A percentile compares a stretch with the other conserved stretches of the same genome.
These are phyloP conservation scores for Helicorthomorpha holstii DNA, from an alignment of 1,140 invertebrate genomes.

Conservation along the genomic window DNA sequence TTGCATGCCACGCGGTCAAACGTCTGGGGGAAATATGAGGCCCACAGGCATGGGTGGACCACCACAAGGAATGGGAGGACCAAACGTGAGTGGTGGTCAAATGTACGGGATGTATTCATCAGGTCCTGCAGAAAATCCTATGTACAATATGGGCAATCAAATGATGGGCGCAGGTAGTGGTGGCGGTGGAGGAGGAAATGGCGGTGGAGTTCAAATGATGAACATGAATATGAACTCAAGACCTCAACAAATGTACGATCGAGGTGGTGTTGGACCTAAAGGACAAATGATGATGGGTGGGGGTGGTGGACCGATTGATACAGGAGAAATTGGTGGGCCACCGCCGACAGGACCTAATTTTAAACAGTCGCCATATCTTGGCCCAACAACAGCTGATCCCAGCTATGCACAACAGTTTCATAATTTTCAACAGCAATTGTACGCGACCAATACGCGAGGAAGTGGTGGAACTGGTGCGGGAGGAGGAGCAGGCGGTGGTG, in stretches of 20 bases:
- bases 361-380: slow-evolving; percentile 61
- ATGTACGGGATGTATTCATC: slow-evolving; percentile 4
- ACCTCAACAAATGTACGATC: slow-evolving; percentile 14
- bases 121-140: slow-evolving; percentile 22
- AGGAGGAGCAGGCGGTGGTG: too few species aligned
- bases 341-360: slow-evolving; percentile 37
- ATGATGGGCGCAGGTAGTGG: slow-evolving; percentile 19
- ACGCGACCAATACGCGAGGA: slow-evolving; percentile 63
- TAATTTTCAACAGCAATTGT: slow-evolving; percentile 85
- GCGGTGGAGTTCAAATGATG: not conserved
- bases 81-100: slow-evolving; percentile 1
- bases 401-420: slow-evolving; percentile 89
- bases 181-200: slow-evolving; percentile 11
- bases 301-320: slow-evolving; percentile 48
- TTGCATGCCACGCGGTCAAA: slow-evolving; percentile 7
- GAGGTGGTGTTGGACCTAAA: slow-evolving; percentile 5
- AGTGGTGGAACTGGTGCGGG: slow-evolving; percentile 19
- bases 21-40: slow-evolving; percentile 27
- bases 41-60: slow-evolving; percentile 8
- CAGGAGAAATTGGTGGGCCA: slow-evolving; percentile 39
- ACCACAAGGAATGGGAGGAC: slow-evolving; percentile 21
- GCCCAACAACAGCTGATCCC: slow-evolving; percentile 66
- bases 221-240: slow-evolving; percentile 3
- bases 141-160: slow-evolving; percentile 23
- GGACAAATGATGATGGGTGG: slow-evolving; percentile 18